Conservation (phyloP, 2,888 invertebrate genomes). For the Autographa gamma region DNA sequence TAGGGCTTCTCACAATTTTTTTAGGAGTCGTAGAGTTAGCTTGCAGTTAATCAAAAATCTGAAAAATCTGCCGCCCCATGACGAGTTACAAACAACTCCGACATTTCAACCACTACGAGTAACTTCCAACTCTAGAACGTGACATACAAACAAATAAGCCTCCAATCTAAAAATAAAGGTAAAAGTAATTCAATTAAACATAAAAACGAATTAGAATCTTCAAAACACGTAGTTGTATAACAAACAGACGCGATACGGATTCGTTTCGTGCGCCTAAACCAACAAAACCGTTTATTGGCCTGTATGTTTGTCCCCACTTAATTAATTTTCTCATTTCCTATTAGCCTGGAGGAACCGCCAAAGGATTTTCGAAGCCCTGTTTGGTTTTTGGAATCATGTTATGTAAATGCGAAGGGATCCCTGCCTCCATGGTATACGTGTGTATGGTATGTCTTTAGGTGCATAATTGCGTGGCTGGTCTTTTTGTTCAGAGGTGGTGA, state of each 20-base stretch:
- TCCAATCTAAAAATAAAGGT: background rate
- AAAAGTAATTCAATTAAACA: slow-evolving; percentile 39
- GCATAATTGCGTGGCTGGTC: background rate
- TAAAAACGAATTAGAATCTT: slow-evolving; percentile 64
- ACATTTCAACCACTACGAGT: too few species aligned
- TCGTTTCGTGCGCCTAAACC: slow-evolving; percentile 74
- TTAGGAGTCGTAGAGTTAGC: too few species aligned
- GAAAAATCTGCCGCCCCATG: background rate
- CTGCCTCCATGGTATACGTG: background rate
- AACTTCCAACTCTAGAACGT: background rate
- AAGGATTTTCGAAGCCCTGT: slow-evolving; percentile 55
- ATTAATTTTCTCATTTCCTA: slow-evolving; percentile 87
- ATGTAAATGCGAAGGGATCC: slow-evolving; percentile 48
- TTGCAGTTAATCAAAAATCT: background rate
- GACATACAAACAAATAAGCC: background rate
- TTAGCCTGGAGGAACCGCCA: slow-evolving; percentile 62
- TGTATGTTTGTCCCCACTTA: slow-evolving; percentile 79
- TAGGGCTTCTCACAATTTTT: too few species aligned
- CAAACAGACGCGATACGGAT: slow-evolving; percentile 39
- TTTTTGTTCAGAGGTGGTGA: background rate
- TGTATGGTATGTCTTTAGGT: background rate
- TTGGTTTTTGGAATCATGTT: slow-evolving; percentile 57
- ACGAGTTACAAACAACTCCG: background rate
- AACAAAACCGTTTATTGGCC: slow-evolving; percentile 75
- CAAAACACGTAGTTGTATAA: slow-evolving; percentile 53